Base-by-base conservation (phyloP, 2,113 vertebrate species). In the Larimichthys crocea region DNA sequence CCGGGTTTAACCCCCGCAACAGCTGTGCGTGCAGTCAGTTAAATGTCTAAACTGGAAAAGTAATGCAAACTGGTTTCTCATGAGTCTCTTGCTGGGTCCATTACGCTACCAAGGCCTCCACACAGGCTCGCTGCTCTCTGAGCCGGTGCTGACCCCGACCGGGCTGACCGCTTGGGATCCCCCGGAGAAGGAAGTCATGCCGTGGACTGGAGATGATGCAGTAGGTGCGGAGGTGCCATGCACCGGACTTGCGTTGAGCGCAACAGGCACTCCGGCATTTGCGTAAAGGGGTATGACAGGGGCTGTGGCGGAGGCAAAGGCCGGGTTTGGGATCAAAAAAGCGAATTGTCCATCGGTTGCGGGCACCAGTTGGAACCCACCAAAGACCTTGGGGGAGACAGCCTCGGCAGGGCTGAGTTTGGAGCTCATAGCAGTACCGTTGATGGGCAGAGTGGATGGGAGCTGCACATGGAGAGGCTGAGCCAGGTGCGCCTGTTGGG, bases 21-120 rank as follows among this genome's bases (percentile, higher is more conserved):
- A 78, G 40, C 3, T 60, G 57, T 73, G 55, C 76, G 77, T 82
- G 79, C 73, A 74, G 83, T 82, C 69, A 84, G 71, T 84, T 83
- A 52, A 82, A 83, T 26, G 62, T 86, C 70, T 82, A 65, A 73
- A 81, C 26, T 62, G 76, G n/a, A 42, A 69, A 79, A 66, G 40
- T 80, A 65, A 82, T 74, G 80, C 86, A 83, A 84, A 82, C 77
- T 81, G 67, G 4, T 70, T 85, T 86, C 46, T 65, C 29, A 1
- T 3, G 57, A 82, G 74, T 86, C 70, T 87, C 67, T 75, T 9
- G 35, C 35, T 40, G 6, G 31, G n/a, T 50, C 62, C 35, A 9
- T 68, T 17, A 10, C 59, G 89, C 95, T 96, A 98, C 97, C 97
- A 98, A 0, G 97, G 97, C 77, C 97, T 93, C 97, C 97, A 98